These are phyloP conservation scores for Corythornis cristatus DNA, from an alignment of 2,113 vertebrate genomes.

Conservation along the genomic window DNA sequence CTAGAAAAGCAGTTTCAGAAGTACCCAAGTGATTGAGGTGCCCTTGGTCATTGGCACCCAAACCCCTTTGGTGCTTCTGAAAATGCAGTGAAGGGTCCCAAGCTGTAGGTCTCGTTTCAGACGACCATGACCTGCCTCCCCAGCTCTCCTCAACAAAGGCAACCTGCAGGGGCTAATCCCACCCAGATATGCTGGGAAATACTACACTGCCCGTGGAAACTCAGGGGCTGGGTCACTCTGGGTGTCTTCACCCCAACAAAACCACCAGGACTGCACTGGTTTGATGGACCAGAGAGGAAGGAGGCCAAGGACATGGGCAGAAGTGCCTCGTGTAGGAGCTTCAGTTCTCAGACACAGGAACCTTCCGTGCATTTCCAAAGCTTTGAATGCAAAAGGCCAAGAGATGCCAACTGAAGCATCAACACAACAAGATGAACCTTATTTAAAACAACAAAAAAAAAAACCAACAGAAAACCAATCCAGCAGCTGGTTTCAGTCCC, in stretches of 20 bases:
- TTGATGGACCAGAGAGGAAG: background rate
- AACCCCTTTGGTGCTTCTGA: background rate
- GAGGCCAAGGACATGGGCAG: background rate
- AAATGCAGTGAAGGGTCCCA: background rate
- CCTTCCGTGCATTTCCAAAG: background rate
- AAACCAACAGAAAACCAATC: background rate
- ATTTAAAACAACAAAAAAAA: background rate
- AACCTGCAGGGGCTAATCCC: background rate
- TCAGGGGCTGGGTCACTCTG: background rate
- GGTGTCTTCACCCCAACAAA: background rate
- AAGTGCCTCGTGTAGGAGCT: background rate
- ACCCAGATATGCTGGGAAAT: background rate
- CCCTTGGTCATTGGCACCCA: background rate
- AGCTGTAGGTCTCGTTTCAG: background rate
- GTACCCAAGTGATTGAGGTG: background rate
- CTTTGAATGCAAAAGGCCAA: background rate
- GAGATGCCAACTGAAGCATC: background rate
- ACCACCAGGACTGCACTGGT: background rate
- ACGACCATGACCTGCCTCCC: background rate
- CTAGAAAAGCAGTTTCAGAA: background rate
- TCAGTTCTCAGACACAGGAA: background rate
- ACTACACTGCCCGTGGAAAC: background rate
- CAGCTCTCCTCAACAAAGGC: background rate
- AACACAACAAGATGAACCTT: background rate
- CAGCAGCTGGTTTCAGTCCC: constrained; percentile 19